Evolutionary conservation across 2,888 invertebrate genomes (phyloP), one percentile per base, ranked within the genome.

Genomic region (Cataglyphis cursor): DNA sequence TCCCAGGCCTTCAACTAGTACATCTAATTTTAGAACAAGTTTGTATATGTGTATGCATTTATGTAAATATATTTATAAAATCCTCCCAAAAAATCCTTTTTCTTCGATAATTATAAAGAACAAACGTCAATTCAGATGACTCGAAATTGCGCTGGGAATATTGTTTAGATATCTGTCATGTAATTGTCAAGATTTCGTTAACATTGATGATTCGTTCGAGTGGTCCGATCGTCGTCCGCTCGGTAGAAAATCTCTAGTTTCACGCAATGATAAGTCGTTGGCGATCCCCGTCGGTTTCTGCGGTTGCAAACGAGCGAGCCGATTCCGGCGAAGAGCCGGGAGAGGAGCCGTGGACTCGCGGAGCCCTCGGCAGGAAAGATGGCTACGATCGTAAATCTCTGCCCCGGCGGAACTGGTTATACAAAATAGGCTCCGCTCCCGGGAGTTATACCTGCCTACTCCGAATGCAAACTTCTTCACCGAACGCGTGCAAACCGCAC

Each of bases 331-430:
- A 48, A 44, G 73, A 80, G 72, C 44, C 48, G 72, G 78, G 44
- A 61, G 70, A 61, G 31, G 57, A 81, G 59, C 48, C 74, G 31
- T 9, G 74, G n/a, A 48, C 61, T 57, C 18, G 74, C 54, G 70
- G 59, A 70, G 72, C 44, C 59, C 78, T 80, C 59, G 59, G 78
- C 59, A 80, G 84, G 87, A 87, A 88, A 89, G 85, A 85, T 89
- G 87, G 89, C 82, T 73, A 88, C 89, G 93, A 92, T 93, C 93
- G 93, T 94, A 94, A 93, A 94, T 94, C 93, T 93, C 90, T 88
- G 85, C 91, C 85, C 87, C 90, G 90, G 91, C 91, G 91, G 90
- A 93, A 94, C 94, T 93, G 94, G 94, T 94, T 94, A 94, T 93
- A 93, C 94, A 93, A 93, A 94, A 93, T 93, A 93, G 92, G 91